Conservation (phyloP, 2,113 vertebrate species). For the Tetraodon nigroviridis region DNA sequence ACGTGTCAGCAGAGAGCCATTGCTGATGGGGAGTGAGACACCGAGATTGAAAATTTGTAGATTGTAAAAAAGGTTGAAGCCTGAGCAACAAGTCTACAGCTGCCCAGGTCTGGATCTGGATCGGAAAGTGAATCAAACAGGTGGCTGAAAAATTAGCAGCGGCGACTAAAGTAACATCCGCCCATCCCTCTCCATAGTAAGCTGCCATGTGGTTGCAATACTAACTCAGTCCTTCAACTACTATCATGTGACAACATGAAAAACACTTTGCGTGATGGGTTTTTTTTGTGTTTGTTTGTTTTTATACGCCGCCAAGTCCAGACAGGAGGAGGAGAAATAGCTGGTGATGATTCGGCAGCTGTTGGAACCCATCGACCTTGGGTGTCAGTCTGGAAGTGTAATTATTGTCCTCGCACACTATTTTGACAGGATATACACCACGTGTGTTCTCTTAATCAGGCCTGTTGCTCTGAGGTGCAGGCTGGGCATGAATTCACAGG, state of each 20-base stretch:
- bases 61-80: constrained; percentile 15
- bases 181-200: not conserved
- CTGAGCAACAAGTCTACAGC: too few species aligned
- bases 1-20: constrained; percentile 29
- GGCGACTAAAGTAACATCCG: not conserved
- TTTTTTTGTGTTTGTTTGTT: too few species aligned
- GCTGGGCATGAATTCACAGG: not conserved
- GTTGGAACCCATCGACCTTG: constrained; percentile 63
- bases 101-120: too few species aligned
- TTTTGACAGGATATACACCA: constrained; percentile 55
- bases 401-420: constrained; percentile 62
- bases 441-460: constrained; percentile 55
- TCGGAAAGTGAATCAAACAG: constrained; percentile 2
- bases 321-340: constrained; percentile 55
- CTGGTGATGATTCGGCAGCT: constrained; percentile 49
- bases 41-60: constrained; percentile 22
- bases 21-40: constrained; percentile 5
- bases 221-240: constrained; percentile 44
- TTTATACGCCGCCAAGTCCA: constrained; percentile 47
- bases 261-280: constrained; percentile 43
- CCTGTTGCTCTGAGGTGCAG: constrained; percentile 16
- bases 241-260: constrained; percentile 58
- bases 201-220: too few species aligned
- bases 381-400: constrained; percentile 60
- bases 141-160: constrained; percentile 5